Evolutionary conservation across 2,888 invertebrate species (phyloP), one percentile per base, ranked within the genome.

Genomic region (Sthenelais limicola): DNA sequence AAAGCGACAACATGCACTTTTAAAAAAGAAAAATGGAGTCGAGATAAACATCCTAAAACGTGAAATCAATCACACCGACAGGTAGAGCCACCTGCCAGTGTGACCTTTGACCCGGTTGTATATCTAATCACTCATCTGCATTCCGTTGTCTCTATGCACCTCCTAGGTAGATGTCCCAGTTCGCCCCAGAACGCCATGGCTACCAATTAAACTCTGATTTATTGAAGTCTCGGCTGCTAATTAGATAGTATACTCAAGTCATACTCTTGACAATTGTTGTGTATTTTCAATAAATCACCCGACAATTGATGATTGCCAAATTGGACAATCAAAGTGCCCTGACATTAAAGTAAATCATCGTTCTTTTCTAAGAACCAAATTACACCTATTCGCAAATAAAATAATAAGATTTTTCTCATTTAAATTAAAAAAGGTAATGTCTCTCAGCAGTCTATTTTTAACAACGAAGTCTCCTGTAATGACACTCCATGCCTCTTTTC

Each of bases 51-150:
- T n/a, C n/a, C n/a, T n/a, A n/a, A n/a, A n/a, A n/a, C n/a, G n/a
- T n/a, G n/a, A n/a, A 38, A 24, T 62, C 62, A 35, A 62, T 62
- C 62, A 62, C 62, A 26, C 24, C 62, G 62, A 62, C 62, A 62
- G 62, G 62, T 62, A 62, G 26, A 35, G 62, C 62, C 62, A 62
- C 62, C 62, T 62, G 26, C 35, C 62, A 43, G 43, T 43, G 43
- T 62, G 62, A 62, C 62, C 62, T 28, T 43, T 62, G 38, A 62
- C 62, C 62, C 62, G 62, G 62, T 38, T 38, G 38, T 62, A 62
- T 62, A 62, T 43, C 62, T 62, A 62, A 62, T 62, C 62, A 62
- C 62, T 62, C 62, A 62, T 62, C 62, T 38, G 24, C 62, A 62
- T 62, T 38, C 62, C 62, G 26, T 43, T 43, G 43, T 38, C 62